Conservation (phyloP, 2,888 invertebrate genomes). For the Acanthoscelides obtectus region DNA sequence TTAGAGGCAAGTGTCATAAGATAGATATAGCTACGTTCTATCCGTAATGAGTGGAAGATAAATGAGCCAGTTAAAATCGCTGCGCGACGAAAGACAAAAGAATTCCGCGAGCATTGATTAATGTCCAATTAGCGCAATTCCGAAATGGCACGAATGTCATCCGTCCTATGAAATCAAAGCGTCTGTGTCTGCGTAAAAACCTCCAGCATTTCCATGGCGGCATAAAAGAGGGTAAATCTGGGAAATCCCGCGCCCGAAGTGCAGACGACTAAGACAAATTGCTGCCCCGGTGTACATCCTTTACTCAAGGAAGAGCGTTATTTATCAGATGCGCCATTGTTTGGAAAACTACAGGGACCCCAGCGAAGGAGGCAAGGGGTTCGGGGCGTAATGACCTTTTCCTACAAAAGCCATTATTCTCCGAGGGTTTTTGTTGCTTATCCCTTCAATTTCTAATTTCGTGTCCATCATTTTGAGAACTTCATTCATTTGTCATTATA, state of each 20-base stretch:
- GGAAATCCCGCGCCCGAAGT: conserved; percentile 32
- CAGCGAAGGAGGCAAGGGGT: background rate
- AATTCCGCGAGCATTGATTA: background rate
- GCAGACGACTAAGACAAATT: conserved; percentile 37
- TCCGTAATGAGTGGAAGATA: background rate
- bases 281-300: conserved; percentile 30
- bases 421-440: background rate
- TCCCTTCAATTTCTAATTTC: background rate
- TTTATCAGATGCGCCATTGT: conserved; percentile 25
- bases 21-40: background rate
- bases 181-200: background rate
- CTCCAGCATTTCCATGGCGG: conserved; percentile 2
- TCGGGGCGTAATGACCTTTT: background rate
- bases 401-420: background rate
- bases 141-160: background rate
- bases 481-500: too few relatives aligned
- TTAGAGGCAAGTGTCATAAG: too few relatives aligned
- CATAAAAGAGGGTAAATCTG: conserved; percentile 28
- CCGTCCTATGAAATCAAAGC: background rate
- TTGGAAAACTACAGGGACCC: conserved; percentile 19
- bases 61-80: background rate
- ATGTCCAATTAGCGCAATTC: background rate
- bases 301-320: conserved; percentile 22
- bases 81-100: background rate
- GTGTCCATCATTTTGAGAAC: background rate